Base-by-base conservation (phyloP, 2,888 invertebrate species). In the Lochmaea crataegi region DNA sequence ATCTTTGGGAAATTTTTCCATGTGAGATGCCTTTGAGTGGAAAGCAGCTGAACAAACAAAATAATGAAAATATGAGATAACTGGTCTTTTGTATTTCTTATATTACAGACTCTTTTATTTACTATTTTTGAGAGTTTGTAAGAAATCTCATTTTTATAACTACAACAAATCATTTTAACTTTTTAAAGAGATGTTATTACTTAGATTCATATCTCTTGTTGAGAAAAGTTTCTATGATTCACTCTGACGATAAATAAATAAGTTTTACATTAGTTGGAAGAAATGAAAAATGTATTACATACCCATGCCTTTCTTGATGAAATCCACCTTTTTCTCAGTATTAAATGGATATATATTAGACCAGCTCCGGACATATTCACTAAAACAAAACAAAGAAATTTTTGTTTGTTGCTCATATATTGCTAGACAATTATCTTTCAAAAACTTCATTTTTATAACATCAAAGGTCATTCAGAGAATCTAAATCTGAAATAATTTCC, bases 271-370 rank as follows among this genome's bases (percentile, higher is more conserved):
- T 4, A n/a, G 7, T 48, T 14, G 9, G 9, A 18, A 56, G 0
- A 56, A 22, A 22, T 56, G 1, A 0, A 22, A n/a, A 56, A 18
- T 22, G 4, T 22, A 7, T 56, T 12, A 78, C 92, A 89, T 90
- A 96, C 95, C 92, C 83, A 94, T 88, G 82, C 95, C 95, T 87
- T 94, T 94, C 82, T 89, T 92, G 80, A 95, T 94, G 83, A 95
- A 95, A 79, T 95, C 94, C 86, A 90, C 89, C 87, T 95, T 95
- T 78, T 91, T 91, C 45, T 90, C 89, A 84, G 94, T 94, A 82
- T 94, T 92, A 86, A 94, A 96, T 71, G 92, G 92, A 83, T 90
- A 92, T 80, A 96, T 94, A 75, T 90, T 88, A 79, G 91, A 92
- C 61, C 89, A 86, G 83, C 92, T 93, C 83, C 90, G 92, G 56